These are phyloP conservation scores for Eristalis arbustorum DNA, from an alignment of 2,888 invertebrate genomes.

Conservation along the genomic window DNA sequence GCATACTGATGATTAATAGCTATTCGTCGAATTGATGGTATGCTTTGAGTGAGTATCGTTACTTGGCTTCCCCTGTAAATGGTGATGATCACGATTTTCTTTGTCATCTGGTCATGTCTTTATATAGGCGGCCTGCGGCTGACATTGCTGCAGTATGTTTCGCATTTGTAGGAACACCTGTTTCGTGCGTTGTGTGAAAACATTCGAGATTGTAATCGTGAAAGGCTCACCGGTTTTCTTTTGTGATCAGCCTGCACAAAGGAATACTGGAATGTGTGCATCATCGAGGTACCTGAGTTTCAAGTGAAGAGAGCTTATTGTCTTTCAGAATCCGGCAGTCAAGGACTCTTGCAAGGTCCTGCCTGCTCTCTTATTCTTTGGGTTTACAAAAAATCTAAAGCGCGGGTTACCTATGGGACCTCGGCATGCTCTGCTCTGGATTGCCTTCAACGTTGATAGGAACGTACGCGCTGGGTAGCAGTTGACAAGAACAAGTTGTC, in stretches of 20 bases:
- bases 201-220: neutral
- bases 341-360: too few species aligned
- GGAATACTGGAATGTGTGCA: too few species aligned
- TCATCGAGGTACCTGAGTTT: too few species aligned
- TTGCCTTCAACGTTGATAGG: too few species aligned
- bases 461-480: too few species aligned
- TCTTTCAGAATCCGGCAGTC: too few species aligned
- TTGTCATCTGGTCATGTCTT: neutral
- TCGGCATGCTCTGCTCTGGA: too few species aligned
- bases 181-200: neutral
- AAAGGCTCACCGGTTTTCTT: neutral
- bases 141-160: neutral
- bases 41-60: neutral
- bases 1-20: constrained; percentile 47
- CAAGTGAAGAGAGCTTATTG: too few species aligned
- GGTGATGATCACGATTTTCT: neutral
- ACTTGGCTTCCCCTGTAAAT: neutral
- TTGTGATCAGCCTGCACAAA: neutral
- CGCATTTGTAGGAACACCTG: neutral
- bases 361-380: too few species aligned
- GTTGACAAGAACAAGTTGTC: too few species aligned
- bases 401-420: too few species aligned
- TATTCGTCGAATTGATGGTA: neutral
- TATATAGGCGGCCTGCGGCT: neutral
- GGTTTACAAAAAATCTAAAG: too few species aligned